These are phyloP conservation scores for Portunus trituberculatus DNA, from an alignment of 1,140 invertebrate species.

Conservation along the genomic window DNA sequence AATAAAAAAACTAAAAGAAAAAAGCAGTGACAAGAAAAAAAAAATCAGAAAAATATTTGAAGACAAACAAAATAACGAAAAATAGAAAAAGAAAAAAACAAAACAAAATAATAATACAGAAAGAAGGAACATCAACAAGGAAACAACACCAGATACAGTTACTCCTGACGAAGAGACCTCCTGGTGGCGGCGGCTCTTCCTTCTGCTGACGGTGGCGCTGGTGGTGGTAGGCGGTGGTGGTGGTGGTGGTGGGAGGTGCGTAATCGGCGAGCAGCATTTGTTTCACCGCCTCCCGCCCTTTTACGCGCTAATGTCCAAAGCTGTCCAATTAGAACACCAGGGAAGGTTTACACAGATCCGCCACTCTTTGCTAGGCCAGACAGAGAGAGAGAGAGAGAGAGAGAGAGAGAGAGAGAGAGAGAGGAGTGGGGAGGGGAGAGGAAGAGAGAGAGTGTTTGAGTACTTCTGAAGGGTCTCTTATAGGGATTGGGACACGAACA, in stretches of 20 bases:
- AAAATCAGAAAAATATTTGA: no score
- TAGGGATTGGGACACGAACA: not conserved
- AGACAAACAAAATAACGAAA: no score
- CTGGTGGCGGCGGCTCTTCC: not conserved
- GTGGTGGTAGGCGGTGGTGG: not conserved
- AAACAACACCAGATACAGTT: no score
- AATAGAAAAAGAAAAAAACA: no score
- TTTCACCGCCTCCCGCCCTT: not conserved
- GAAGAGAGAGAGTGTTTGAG: not conserved
- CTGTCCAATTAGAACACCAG: not conserved
- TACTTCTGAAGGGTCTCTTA: not conserved
- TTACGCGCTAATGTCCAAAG: not conserved
- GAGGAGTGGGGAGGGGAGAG: not conserved
- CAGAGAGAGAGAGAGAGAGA: not conserved
- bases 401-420: not conserved
- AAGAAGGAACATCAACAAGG: no score
- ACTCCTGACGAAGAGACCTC: no score
- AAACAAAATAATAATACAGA: no score
- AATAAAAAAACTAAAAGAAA: no score
- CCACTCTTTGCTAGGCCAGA: not conserved
- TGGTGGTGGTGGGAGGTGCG: no score
- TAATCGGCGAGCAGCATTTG: no score
- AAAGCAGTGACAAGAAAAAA: no score
- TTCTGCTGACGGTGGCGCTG: not conserved
- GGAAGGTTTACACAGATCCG: constrained; percentile 3